Conservation (phyloP, 2,888 invertebrate species). For the Orthosia gracilis region DNA sequence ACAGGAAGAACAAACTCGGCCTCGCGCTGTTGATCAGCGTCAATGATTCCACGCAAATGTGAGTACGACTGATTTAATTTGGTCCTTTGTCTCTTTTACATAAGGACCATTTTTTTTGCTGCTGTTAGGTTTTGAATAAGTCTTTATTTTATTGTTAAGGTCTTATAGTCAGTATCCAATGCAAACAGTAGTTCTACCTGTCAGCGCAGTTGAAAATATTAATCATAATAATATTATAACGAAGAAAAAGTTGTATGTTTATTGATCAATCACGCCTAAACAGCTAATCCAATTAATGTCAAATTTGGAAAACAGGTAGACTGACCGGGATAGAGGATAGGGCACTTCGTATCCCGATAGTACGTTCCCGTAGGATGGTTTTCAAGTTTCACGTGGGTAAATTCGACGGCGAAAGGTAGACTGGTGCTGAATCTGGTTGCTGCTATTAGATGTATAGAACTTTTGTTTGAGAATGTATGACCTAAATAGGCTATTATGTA, state of each 20-base stretch:
- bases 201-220: no score
- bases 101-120: neutral
- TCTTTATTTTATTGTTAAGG: neutral
- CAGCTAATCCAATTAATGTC: no score
- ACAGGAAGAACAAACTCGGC: conserved; percentile 83
- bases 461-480: conserved; percentile 8
- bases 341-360: no score
- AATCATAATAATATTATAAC: no score
- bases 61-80: conserved; percentile 65
- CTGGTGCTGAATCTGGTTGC: conserved; percentile 9
- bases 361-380: no score
- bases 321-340: no score
- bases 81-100: neutral
- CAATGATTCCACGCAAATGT: conserved; percentile 84
- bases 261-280: no score
- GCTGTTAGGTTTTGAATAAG: neutral
- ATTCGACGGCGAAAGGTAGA: no score
- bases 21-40: conserved; percentile 85
- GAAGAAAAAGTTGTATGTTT: no score
- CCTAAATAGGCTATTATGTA: conserved; percentile 1
- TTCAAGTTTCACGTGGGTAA: no score
- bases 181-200: neutral
- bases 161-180: neutral
- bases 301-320: no score
- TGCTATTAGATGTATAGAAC: neutral